phyloP scores from a whole-genome alignment of 2,113 vertebrate species.

The Myrmecobius fasciatus region DNA sequence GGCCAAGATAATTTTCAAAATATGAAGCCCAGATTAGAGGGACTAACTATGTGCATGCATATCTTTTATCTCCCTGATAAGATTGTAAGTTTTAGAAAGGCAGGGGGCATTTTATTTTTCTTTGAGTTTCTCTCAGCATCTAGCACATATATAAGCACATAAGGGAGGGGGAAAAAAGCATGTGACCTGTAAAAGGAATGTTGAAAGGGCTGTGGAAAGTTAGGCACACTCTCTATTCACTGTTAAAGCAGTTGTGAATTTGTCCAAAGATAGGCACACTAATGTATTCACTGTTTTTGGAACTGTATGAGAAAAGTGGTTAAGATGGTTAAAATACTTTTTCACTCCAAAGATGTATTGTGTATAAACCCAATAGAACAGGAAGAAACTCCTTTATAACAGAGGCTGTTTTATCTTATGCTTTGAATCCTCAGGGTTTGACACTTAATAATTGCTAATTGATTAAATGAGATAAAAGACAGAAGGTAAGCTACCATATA shows the following conservation, averaged over 20 bases:
- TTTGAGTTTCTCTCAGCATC: neutral
- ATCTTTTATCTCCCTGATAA: neutral
- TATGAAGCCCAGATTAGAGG: too few relatives aligned
- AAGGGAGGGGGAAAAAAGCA: neutral
- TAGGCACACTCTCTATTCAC: neutral
- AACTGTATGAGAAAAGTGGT: neutral
- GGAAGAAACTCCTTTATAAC: neutral
- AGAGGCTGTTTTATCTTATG: neutral
- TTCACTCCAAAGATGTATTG: neutral
- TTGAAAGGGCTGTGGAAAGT: neutral
- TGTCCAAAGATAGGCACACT: too few relatives aligned
- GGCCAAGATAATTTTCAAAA: neutral
- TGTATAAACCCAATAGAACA: neutral
- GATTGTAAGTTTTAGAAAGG: neutral
- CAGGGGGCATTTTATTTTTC: neutral
- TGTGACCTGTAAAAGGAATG: neutral
- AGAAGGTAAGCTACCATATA: neutral
- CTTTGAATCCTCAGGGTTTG: neutral
- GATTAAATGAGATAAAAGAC: neutral
- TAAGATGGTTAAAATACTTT: neutral
- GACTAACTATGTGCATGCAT: too few relatives aligned
- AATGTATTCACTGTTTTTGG: neutral
- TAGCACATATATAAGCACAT: neutral
- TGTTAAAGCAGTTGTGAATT: too few relatives aligned
- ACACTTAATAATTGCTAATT: neutral